phyloP scores from a whole-genome alignment of 2,888 invertebrate species.

The Caenorhabditis imperialis region DNA sequence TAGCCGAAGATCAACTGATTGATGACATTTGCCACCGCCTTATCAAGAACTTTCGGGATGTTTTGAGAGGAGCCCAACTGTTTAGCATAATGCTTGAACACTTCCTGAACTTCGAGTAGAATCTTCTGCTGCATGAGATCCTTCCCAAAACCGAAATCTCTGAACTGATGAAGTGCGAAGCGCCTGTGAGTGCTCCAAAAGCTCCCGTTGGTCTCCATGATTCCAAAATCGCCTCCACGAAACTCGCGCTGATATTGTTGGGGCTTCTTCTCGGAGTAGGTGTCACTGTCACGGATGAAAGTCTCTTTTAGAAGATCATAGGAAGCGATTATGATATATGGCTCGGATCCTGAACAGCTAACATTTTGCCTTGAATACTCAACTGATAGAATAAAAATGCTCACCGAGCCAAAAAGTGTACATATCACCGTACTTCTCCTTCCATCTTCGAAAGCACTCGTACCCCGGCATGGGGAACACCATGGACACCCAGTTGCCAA shows the following conservation, averaged over 20 bases:
- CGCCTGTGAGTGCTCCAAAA: slow-evolving; percentile 46
- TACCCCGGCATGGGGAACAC: slow-evolving; percentile 32
- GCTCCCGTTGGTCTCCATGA: slow-evolving; percentile 50
- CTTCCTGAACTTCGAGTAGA: slow-evolving; percentile 27
- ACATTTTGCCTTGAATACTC: too few species aligned
- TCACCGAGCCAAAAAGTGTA: slow-evolving; percentile 39
- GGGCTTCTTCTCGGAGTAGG: slow-evolving; percentile 36
- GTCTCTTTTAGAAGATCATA: slow-evolving; percentile 55
- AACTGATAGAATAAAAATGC: too few species aligned
- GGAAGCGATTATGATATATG: slow-evolving; percentile 41
- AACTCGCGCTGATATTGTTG: slow-evolving; percentile 17
- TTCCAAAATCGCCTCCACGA: slow-evolving; percentile 44
- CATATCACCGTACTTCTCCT: slow-evolving; percentile 31
- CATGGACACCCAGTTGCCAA: slow-evolving; percentile 37
- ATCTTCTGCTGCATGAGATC: slow-evolving; percentile 52
- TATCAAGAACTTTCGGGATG: slow-evolving; percentile 19
- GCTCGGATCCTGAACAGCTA: slow-evolving; percentile 38
- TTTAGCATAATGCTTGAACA: slow-evolving; percentile 22
- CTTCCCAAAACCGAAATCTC: slow-evolving; percentile 50
- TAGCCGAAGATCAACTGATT: slow-evolving; percentile 56
- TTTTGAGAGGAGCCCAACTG: slow-evolving; percentile 41
- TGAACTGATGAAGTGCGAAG: slow-evolving; percentile 38
- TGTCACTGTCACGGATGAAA: slow-evolving; percentile 57
- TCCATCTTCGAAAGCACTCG: slow-evolving; percentile 28
- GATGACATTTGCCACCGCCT: slow-evolving; percentile 49